phyloP scores from a whole-genome alignment of 2,113 vertebrate species.

The Apodemus speciosus region DNA sequence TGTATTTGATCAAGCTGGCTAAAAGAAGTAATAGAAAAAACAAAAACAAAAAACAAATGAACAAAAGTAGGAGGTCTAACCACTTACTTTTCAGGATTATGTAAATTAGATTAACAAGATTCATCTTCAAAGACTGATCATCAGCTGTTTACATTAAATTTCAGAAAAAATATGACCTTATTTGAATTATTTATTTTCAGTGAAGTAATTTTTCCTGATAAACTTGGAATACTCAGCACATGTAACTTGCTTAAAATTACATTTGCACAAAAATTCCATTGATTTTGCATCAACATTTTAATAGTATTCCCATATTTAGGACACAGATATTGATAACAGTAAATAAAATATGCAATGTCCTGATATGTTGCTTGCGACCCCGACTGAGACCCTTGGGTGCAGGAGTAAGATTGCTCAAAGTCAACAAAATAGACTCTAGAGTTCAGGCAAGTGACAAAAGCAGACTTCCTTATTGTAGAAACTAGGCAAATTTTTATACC shows the following conservation, averaged over 20 bases:
- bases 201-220: not conserved
- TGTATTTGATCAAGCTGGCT: not conserved
- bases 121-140: not conserved
- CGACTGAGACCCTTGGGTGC: too few species aligned
- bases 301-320: not conserved
- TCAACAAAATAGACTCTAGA: too few species aligned
- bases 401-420: too few species aligned
- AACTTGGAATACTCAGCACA: not conserved
- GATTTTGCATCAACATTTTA: not conserved
- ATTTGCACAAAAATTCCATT: not conserved
- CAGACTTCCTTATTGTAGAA: too few species aligned
- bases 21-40: not conserved
- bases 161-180: not conserved
- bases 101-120: not conserved
- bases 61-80: not conserved
- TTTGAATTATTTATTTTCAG: slow-evolving; percentile 23
- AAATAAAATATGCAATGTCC: not conserved
- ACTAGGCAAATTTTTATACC: too few species aligned
- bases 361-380: too few species aligned
- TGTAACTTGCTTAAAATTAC: not conserved
- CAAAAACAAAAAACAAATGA: not conserved
- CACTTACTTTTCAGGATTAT: not conserved
- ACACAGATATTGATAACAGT: not conserved
- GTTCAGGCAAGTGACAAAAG: too few species aligned
- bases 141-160: not conserved